These are phyloP conservation scores for Agrochola macilenta DNA, from an alignment of 2,888 invertebrate genomes.

Conservation along the genomic window DNA sequence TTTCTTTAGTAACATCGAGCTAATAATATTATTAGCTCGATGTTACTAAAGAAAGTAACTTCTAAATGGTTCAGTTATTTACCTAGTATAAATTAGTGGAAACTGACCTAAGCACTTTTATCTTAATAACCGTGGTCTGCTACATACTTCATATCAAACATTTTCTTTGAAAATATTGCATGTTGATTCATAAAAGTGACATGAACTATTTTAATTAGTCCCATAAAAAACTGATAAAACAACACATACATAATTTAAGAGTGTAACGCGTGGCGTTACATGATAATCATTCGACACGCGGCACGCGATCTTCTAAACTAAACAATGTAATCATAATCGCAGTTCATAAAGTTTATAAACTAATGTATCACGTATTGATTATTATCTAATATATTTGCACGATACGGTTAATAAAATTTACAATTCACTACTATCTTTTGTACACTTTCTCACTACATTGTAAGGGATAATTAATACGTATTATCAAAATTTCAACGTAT, in stretches of 20 bases:
- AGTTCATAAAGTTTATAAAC: conserved; percentile 21
- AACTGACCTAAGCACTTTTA: no score
- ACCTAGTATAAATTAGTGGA: background rate
- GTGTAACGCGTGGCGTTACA: background rate
- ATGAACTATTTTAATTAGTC: background rate
- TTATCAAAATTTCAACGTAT: background rate
- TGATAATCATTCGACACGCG: no score
- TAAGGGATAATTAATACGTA: background rate
- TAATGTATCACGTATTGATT: conserved; percentile 13
- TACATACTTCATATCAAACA: background rate
- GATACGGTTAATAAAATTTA: conserved; percentile 2
- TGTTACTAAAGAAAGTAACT: no score
- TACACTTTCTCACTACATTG: background rate
- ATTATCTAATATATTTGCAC: background rate
- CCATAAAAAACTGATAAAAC: conserved; percentile 1
- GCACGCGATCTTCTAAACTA: no score
- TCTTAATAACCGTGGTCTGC: background rate
- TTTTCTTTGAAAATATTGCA: background rate
- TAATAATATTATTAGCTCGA: background rate
- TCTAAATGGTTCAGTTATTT: background rate
- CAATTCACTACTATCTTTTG: background rate
- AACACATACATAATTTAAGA: background rate
- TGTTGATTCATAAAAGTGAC: background rate
- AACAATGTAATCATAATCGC: conserved; percentile 9
- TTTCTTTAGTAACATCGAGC: no score